Percentiles rank a stretch among this genome's conserved stretches.
Conservation (phyloP, 1,140 invertebrate species). For the Anagrus nilaparvatae region DNA sequence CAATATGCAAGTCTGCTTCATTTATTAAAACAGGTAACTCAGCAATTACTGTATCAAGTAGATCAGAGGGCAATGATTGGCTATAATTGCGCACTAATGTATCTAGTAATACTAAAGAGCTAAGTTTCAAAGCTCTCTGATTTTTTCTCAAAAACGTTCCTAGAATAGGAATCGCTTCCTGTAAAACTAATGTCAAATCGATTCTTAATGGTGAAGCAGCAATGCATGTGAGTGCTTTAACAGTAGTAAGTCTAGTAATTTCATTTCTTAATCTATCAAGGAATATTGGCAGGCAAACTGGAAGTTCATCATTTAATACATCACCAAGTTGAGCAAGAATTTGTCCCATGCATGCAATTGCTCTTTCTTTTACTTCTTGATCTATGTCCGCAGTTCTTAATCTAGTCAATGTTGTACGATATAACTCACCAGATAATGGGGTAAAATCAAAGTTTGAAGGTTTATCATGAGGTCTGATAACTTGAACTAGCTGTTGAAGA, state of each 20-base stretch:
- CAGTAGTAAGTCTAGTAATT: constrained; percentile 90
- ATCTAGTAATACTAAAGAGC: constrained; percentile 82
- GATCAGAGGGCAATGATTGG: constrained; percentile 53
- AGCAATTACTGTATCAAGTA: constrained; percentile 66
- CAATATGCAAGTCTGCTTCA: constrained; percentile 92
- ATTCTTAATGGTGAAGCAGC: constrained; percentile 82
- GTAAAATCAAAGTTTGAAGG: constrained; percentile 64
- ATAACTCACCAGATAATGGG: constrained; percentile 71
- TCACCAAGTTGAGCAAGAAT: constrained; percentile 89
- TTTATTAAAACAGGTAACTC: constrained; percentile 84
- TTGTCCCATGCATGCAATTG: constrained; percentile 95
- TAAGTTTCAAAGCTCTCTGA: constrained; percentile 87
- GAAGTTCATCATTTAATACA: constrained; percentile 59
- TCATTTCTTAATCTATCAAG: constrained; percentile 91
- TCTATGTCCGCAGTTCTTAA: constrained; percentile 93
- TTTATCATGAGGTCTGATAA: constrained; percentile 73
- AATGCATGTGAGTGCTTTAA: constrained; percentile 84
- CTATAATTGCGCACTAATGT: constrained; percentile 82
- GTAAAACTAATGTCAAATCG: constrained; percentile 57
- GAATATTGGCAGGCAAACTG: constrained; percentile 83
- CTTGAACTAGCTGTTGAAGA: constrained; percentile 88
- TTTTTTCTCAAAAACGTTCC: constrained; percentile 95
- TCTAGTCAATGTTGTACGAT: constrained; percentile 73
- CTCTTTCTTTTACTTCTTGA: constrained; percentile 96
- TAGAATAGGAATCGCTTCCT: constrained; percentile 78